Evolutionary conservation across 2,888 invertebrate genomes (phyloP), one percentile per base, ranked within the genome.

Genomic region (Dendrolimus pini): DNA sequence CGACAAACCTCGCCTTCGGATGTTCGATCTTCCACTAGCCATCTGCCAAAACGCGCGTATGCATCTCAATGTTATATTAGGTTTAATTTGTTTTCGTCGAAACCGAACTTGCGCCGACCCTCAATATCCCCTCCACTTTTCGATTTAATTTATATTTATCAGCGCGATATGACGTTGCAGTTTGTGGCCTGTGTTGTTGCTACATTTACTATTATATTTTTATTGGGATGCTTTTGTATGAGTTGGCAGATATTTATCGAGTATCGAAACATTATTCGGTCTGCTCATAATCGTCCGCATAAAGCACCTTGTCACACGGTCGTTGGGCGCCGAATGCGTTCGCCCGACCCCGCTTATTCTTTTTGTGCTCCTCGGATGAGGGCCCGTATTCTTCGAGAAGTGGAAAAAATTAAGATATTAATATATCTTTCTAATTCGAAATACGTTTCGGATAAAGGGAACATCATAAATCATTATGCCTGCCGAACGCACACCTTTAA

Each of bases 231-330:
- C 89, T 88, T 89, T 90, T 90, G 89, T 90, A 89, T 90, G 90
- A 89, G 89, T 85, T 90, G 89, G 90, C 90, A 89, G 90, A 89
- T 90, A 90, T 90, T 90, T 90, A 90, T 90, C 90, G 89, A 82
- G 82, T 85, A 89, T 87, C 77, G 85, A 83, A 87, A 88, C 88
- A 88, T 89, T 89, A 89, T 89, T 89, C 87, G 89, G 87, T 84
- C 80, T 76, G 85, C 78, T 85, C 85, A 87, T 89, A 89, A 89
- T 87, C 89, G 86, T 85, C 82, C 81, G 83, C 89, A 89, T 89
- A 89, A 89, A 89, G 90, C 88, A 89, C 89, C 88, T 86, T 89
- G 90, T 90, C 90, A 89, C 88, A 89, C 90, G 90, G 80, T 87
- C 87, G 87, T 89, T 89, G 89, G 87, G 85, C 88, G 85, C 84